A percentile compares a stretch with the other conserved stretches of the same genome.
Conservation (phyloP, 2,888 invertebrate species). For the Tolmerus cingulatus region DNA sequence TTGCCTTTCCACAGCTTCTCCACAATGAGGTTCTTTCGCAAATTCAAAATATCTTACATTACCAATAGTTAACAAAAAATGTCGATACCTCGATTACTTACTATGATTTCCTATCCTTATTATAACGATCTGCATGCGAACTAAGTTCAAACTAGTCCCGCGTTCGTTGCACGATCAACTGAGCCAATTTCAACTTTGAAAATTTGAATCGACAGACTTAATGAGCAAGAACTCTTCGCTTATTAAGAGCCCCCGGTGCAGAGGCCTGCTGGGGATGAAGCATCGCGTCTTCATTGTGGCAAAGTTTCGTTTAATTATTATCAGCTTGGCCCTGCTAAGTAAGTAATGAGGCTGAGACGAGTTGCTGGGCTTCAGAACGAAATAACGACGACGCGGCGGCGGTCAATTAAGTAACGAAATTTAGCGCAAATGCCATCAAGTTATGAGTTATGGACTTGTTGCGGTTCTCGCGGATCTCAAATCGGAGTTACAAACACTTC, state of each 20-base stretch:
- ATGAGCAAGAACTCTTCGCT: not conserved
- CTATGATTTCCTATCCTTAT: not conserved
- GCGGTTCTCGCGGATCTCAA: not conserved
- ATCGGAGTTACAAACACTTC: not conserved
- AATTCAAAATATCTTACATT: not conserved
- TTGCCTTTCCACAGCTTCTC: not conserved
- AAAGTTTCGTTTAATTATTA: not conserved
- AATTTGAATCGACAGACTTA: not conserved
- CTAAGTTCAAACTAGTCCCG: not conserved
- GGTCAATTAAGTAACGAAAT: constrained; percentile 3
- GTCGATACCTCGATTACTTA: no score
- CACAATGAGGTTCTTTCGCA: not conserved
- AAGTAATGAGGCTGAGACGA: not conserved
- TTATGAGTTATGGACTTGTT: not conserved
- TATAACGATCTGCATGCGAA: not conserved
- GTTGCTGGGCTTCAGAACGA: not conserved
- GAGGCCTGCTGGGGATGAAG: not conserved
- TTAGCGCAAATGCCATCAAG: not conserved
- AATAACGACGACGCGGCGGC: not conserved
- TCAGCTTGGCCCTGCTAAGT: not conserved
- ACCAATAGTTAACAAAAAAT: not conserved
- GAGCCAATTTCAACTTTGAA: not conserved
- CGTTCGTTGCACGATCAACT: not conserved
- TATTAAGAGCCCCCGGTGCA: not conserved
- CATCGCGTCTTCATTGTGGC: not conserved